Percentiles rank a stretch among this genome's conserved stretches.
These are phyloP conservation scores for Oryzias javanicus DNA, from an alignment of 2,113 vertebrate species.

Conservation along the genomic window DNA sequence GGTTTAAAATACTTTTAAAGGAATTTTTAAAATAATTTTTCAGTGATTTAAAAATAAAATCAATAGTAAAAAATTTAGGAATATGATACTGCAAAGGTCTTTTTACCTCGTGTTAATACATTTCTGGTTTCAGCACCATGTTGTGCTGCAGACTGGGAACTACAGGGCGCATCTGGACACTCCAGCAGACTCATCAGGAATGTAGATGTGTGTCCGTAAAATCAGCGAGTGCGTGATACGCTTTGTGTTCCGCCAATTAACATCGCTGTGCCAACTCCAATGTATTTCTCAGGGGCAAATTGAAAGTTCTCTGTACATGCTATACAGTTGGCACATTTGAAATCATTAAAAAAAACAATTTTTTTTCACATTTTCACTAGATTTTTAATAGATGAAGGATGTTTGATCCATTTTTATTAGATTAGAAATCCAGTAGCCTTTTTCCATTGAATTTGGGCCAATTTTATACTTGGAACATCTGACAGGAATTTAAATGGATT, in stretches of 20 bases:
- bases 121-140: background rate
- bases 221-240: slow-evolving; percentile 57
- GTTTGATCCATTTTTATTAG: slow-evolving; percentile 25
- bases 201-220: slow-evolving; percentile 72
- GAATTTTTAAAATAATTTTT: no score
- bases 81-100: no score
- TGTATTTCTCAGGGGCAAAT: slow-evolving; percentile 14
- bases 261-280: slow-evolving; percentile 47
- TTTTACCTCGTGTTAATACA: no score
- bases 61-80: no score
- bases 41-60: no score
- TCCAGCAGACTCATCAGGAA: slow-evolving; percentile 64
- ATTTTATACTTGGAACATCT: slow-evolving; percentile 8
- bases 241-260: slow-evolving; percentile 67
- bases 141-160: slow-evolving; percentile 4
- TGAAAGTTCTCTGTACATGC: slow-evolving; percentile 33
- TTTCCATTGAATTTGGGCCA: slow-evolving; percentile 32
- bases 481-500: slow-evolving; percentile 28
- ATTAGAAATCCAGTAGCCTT: slow-evolving; percentile 29
- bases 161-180: slow-evolving; percentile 18
- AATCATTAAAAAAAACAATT: background rate
- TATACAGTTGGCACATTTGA: slow-evolving; percentile 8
- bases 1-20: no score
- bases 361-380: no score
- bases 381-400: slow-evolving; percentile 21